Evolutionary conservation across 2,797 vertebrate genomes (phyloP).

Genomic region (Anabacerthia variegaticeps): DNA sequence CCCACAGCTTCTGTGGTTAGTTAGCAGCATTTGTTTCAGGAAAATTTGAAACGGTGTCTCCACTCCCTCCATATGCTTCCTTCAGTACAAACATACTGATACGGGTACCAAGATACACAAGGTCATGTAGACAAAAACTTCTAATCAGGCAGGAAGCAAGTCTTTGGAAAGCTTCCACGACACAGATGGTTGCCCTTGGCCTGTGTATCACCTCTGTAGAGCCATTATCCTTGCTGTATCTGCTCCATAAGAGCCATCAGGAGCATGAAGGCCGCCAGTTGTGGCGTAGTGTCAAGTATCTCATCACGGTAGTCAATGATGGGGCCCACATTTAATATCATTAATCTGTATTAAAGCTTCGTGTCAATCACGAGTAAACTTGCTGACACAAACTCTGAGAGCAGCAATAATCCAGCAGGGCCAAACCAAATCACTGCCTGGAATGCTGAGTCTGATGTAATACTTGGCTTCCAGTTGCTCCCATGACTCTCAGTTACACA

Average conservation of each 20-base stretch:
- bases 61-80: background rate
- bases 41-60: background rate
- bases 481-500: conserved; percentile 45
- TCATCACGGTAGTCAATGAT: background rate
- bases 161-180: background rate
- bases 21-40: background rate
- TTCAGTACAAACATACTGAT: background rate
- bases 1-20: background rate
- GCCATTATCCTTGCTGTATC: background rate
- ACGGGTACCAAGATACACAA: background rate
- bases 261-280: background rate
- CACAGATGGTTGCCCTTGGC: background rate
- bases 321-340: background rate
- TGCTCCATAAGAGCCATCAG: background rate
- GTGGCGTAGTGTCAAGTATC: background rate
- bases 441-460: conserved; percentile 36
- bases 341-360: background rate
- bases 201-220: background rate
- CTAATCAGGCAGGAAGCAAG: background rate
- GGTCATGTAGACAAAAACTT: background rate
- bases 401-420: conserved; percentile 1
- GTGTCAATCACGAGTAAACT: background rate
- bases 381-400: conserved; percentile 22
- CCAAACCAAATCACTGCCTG: background rate
- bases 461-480: conserved; percentile 28